phyloP scores from a whole-genome alignment of 2,113 vertebrate species.

The Hemiprocne comata region DNA sequence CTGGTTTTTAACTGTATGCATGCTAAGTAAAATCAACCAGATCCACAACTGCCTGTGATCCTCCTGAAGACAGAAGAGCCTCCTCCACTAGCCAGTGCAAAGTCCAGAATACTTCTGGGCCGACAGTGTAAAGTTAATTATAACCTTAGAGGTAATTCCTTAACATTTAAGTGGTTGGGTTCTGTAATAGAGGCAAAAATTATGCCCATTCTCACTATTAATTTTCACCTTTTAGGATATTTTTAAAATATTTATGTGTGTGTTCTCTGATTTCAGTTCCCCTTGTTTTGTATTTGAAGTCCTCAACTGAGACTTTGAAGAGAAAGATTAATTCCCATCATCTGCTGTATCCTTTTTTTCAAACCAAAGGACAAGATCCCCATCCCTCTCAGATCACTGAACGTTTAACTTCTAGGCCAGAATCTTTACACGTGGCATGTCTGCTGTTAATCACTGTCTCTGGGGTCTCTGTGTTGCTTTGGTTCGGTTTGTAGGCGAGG shows the following conservation, averaged over 20 bases:
- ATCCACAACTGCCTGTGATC: not conserved
- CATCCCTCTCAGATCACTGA: not conserved
- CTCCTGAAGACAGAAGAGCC: not conserved
- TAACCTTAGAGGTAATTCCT: not conserved
- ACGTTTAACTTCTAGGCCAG: not conserved
- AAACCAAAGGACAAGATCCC: not conserved
- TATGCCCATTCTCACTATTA: not conserved
- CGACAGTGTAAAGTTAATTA: not conserved
- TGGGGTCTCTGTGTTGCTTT: not conserved
- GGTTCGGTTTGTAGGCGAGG: not conserved
- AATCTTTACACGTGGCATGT: not conserved
- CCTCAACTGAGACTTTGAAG: not conserved
- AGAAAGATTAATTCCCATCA: not conserved
- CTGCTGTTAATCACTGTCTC: not conserved
- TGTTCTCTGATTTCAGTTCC: not conserved
- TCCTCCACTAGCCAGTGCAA: not conserved
- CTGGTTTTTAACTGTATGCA: not conserved
- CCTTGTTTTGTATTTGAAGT: not conserved
- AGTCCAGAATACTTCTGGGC: not conserved
- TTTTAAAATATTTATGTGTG: not conserved
- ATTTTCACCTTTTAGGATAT: not conserved
- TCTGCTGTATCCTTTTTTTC: not conserved
- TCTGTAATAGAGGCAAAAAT: not conserved
- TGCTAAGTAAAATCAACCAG: not conserved
- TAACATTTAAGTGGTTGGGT: not conserved